Percentiles rank a stretch among this genome's conserved stretches.
Conservation (phyloP, 2,797 vertebrate species). For the Psittacula derbiana region DNA sequence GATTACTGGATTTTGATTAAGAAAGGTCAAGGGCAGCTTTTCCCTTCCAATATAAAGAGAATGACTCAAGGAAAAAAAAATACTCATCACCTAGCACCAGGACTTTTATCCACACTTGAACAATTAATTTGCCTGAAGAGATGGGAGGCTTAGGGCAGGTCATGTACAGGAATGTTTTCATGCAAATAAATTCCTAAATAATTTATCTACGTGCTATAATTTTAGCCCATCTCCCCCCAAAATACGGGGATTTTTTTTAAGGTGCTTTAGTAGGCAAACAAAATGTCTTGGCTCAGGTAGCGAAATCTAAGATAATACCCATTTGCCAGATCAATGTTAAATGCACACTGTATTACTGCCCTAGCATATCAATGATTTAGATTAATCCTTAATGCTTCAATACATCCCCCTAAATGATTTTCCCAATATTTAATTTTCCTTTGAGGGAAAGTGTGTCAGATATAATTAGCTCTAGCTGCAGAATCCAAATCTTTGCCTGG, state of each 20-base stretch:
- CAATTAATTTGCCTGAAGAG: constrained; percentile 2
- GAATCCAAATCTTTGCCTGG: background rate
- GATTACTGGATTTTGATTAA: constrained; percentile 57
- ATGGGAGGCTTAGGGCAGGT: background rate
- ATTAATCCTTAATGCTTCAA: background rate
- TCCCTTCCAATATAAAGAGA: background rate
- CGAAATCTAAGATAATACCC: background rate
- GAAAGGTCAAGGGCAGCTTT: constrained; percentile 21
- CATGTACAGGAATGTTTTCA: background rate
- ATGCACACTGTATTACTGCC: background rate
- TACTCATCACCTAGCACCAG: background rate
- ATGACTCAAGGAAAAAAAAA: background rate
- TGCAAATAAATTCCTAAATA: background rate
- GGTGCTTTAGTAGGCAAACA: background rate
- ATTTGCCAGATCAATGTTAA: constrained; percentile 11
- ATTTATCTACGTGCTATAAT: background rate
- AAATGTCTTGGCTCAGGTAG: background rate
- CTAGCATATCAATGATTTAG: background rate
- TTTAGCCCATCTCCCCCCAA: background rate
- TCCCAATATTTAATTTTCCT: constrained; percentile 23
- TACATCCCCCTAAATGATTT: constrained; percentile 11
- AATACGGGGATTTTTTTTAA: background rate
- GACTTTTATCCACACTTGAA: constrained; percentile 1
- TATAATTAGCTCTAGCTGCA: constrained; percentile 9
- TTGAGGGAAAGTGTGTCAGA: constrained; percentile 26